phyloP scores from a whole-genome alignment of 1,140 invertebrate species.

The Asbolus verrucosus region DNA sequence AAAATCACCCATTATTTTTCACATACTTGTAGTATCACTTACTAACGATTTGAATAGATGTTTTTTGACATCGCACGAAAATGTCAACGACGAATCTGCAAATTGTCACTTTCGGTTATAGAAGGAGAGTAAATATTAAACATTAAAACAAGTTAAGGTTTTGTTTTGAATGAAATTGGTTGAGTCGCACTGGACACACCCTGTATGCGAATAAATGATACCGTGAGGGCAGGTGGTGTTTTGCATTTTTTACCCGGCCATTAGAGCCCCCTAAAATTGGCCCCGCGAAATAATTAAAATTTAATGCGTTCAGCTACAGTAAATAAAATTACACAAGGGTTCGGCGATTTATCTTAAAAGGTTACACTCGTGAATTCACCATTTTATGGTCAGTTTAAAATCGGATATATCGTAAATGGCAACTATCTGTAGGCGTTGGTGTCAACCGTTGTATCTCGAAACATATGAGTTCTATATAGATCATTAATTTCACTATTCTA shows the following conservation, averaged over 20 bases:
- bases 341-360: conserved; percentile 33
- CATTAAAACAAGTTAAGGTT: too few species aligned
- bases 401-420: conserved; percentile 19
- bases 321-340: conserved; percentile 26
- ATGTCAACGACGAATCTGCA: too few species aligned
- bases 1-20: too few species aligned
- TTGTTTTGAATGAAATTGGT: too few species aligned
- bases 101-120: too few species aligned
- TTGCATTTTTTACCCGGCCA: conserved; percentile 15
- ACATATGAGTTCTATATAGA: conserved; percentile 27
- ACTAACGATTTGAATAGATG: too few species aligned
- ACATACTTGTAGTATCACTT: too few species aligned
- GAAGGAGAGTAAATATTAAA: too few species aligned
- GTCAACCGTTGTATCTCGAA: conserved; percentile 5
- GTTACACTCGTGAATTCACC: conserved; percentile 28
- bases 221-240: conserved; percentile 8
- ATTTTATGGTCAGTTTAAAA: neutral
- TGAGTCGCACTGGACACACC: too few species aligned
- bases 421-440: conserved; percentile 31
- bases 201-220: conserved; percentile 1
- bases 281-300: conserved; percentile 27
- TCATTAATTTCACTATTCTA: conserved; percentile 32
- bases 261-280: conserved; percentile 11
- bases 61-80: too few species aligned
- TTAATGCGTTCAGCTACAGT: conserved; percentile 24